Evolutionary conservation across 2,888 invertebrate genomes (phyloP).

Genomic region (Rhorus exstirpatorius): DNA sequence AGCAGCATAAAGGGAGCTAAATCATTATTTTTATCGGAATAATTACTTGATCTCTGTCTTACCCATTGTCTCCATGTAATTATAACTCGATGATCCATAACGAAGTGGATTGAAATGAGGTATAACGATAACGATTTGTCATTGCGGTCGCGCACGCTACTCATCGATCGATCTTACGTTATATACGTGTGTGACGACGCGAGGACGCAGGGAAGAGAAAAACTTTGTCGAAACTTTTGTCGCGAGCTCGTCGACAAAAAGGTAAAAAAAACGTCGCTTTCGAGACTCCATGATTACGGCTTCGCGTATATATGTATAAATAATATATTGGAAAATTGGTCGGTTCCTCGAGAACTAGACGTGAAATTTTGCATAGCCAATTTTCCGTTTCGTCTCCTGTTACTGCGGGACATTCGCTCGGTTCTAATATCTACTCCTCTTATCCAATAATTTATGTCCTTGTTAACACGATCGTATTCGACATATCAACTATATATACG

Average conservation of each 20-base stretch:
- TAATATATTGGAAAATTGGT: conserved; percentile 61
- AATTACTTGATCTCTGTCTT: too few relatives aligned
- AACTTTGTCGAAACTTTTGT: conserved; percentile 49
- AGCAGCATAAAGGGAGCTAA: too few relatives aligned
- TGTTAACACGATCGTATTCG: background rate
- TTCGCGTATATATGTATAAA: conserved; percentile 32
- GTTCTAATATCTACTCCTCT: background rate
- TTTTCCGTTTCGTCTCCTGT: conserved; percentile 18
- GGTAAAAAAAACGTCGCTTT: conserved; percentile 11
- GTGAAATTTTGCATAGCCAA: conserved; percentile 27
- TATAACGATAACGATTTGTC: conserved; percentile 24
- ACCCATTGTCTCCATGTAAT: too few relatives aligned
- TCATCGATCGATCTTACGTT: conserved; percentile 27
- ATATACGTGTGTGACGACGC: background rate
- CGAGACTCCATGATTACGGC: conserved; percentile 46
- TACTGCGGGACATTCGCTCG: background rate
- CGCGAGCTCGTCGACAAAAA: conserved; percentile 26
- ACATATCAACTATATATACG: too few relatives aligned
- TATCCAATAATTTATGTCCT: background rate
- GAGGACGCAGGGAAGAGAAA: conserved; percentile 7
- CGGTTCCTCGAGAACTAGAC: conserved; percentile 12
- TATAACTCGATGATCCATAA: too few relatives aligned
- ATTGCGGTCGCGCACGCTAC: conserved; percentile 29
- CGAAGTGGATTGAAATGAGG: conserved; percentile 12
- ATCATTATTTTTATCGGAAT: too few relatives aligned